Base-by-base conservation (phyloP, 2,888 invertebrate genomes). In the Acronicta leporina region DNA sequence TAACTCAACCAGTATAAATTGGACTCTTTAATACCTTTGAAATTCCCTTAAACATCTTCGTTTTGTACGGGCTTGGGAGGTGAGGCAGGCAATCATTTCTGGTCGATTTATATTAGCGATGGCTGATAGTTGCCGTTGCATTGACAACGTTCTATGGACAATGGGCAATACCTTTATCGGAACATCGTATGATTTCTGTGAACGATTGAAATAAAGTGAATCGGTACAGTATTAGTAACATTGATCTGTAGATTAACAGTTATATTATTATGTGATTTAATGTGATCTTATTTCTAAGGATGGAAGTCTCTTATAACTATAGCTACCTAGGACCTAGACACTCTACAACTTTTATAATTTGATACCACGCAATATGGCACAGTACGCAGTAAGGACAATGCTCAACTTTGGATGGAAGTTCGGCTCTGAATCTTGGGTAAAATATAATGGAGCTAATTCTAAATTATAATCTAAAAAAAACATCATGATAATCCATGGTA, bases 141-240 rank as follows among this genome's bases (percentile, higher is more conserved):
- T 87, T 80, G 86, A 86, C 87, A 84, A 80, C 81, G 83, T 79
- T 77, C 70, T 75, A 63, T 79, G 85, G 84, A 90, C 89, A 89
- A 89, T 89, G 72, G 85, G 75, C 81, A 87, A 87, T 87, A 85
- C 78, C 68, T 80, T 85, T 87, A 87, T 87, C 83, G 69, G 62
- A 44, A 56, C 63, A 85, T 86, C 83, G 61, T 59, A 60, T 79
- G 78, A 80, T 80, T 79, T 79, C 60, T 69, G 54, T 68, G 42
- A 59, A 58, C 50, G 50, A 45, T 66, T 49, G 54, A 52, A 38
- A 65, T 66, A 48, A 66, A 73, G 57, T 47, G 60, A 65, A 69
- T 66, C 38, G 46, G 62, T 49, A 60, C 54, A 53, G 43, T 54
- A 54, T 62, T 61, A 56, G 33, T 38, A 51, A 58, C 52, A 47